A percentile compares a stretch with the other conserved stretches of the same genome.
Conservation (phyloP, 1,140 invertebrate species). For the Leptinotarsa defecta region DNA sequence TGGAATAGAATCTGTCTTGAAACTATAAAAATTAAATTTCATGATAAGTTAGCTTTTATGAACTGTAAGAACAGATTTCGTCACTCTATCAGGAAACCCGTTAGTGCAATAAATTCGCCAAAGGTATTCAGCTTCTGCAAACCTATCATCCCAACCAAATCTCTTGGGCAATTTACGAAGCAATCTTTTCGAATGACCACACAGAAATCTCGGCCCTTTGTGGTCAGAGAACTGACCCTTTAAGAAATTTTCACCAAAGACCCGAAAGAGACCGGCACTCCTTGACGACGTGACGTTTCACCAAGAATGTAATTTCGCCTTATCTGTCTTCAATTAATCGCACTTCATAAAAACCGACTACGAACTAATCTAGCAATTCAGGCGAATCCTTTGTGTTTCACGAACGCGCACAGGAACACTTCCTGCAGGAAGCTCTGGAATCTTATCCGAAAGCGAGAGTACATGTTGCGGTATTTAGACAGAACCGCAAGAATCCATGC, state of each 20-base stretch:
- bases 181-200: background rate
- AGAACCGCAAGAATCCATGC: constrained; percentile 37
- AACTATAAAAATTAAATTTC: no score
- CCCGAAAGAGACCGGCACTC: background rate
- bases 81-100: no score
- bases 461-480: constrained; percentile 45
- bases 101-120: no score
- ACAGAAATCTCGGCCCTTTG: background rate
- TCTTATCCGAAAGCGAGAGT: constrained; percentile 25
- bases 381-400: background rate
- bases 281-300: constrained; percentile 13
- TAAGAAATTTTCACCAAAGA: constrained; percentile 5
- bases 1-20: no score
- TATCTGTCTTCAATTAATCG: constrained; percentile 38
- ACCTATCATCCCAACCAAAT: no score
- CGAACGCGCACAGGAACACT: constrained; percentile 9
- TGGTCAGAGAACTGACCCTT: background rate
- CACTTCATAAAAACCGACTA: constrained; percentile 33
- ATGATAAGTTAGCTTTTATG: no score
- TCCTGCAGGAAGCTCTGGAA: constrained; percentile 32
- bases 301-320: constrained; percentile 35
- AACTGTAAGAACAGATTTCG: no score
- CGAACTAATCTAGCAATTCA: background rate
- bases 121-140: no score
- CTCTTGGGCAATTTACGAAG: no score